Conservation (phyloP, 2,113 vertebrate genomes). For the Ranitomeya variabilis region DNA sequence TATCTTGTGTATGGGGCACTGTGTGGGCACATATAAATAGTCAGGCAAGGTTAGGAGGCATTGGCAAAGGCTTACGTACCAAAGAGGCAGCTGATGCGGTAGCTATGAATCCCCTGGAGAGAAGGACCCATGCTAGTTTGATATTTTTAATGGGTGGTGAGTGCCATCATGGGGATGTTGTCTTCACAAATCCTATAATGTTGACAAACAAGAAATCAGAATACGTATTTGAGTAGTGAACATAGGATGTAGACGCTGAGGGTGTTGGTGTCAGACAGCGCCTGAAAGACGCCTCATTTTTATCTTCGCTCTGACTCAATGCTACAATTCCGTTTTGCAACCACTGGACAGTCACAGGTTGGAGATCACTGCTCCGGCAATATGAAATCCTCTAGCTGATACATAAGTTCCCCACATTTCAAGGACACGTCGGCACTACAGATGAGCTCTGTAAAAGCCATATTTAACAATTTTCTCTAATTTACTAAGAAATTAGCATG, state of each 20-base stretch:
- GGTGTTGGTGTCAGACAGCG: too few relatives aligned
- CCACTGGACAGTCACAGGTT: not conserved
- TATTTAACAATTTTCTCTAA: not conserved
- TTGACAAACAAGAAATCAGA: too few relatives aligned
- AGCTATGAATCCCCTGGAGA: not conserved
- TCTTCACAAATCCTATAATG: not conserved
- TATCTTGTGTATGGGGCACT: too few relatives aligned
- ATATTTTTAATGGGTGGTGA: not conserved
- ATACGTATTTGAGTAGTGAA: too few relatives aligned
- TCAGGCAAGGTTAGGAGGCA: too few relatives aligned
- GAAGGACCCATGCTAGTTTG: not conserved
- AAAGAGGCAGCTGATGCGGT: not conserved
- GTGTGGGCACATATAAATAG: too few relatives aligned
- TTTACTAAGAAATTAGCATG: slow-evolving; percentile 20
- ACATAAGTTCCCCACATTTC: not conserved
- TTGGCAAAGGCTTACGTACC: not conserved
- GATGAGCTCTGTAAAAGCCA: not conserved
- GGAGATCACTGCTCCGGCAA: too few relatives aligned
- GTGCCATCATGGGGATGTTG: not conserved
- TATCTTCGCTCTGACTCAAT: not conserved
- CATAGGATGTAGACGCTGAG: too few relatives aligned
- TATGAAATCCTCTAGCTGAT: not conserved
- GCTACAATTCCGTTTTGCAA: not conserved
- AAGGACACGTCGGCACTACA: not conserved
- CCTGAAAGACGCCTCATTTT: not conserved